Percentiles rank a stretch among this genome's conserved stretches.
These are phyloP conservation scores for Erythrolamprus reginae DNA, from an alignment of 2,113 vertebrate genomes.

Conservation along the genomic window DNA sequence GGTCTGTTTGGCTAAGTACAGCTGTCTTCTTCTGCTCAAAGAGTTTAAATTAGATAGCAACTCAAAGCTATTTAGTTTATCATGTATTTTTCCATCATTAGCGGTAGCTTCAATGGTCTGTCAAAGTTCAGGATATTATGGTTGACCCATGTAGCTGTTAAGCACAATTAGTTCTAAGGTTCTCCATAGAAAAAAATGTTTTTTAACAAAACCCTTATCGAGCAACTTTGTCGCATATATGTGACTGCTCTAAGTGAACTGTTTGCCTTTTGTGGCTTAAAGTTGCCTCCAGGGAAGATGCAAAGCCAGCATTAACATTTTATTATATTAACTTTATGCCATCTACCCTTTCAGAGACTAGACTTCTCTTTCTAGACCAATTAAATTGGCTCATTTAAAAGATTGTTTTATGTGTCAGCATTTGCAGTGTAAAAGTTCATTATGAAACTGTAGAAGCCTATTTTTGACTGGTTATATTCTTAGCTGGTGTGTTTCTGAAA, in stretches of 20 bases:
- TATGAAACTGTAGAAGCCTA: not conserved
- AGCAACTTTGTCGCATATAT: not conserved
- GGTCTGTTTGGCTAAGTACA: too few relatives aligned
- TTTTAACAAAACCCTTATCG: not conserved
- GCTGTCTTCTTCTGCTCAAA: too few relatives aligned
- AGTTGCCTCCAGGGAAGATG: not conserved
- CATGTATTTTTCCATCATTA: not conserved
- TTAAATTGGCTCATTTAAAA: not conserved
- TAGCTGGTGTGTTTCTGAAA: constrained; percentile 4
- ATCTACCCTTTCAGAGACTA: constrained; percentile 14
- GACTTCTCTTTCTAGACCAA: constrained; percentile 7
- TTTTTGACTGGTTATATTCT: not conserved
- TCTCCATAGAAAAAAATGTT: not conserved
- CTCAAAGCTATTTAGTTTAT: not conserved
- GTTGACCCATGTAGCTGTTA: not conserved
- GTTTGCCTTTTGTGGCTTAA: not conserved
- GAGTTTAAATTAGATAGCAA: not conserved
- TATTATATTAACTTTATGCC: constrained; percentile 19
- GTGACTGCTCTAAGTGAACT: not conserved
- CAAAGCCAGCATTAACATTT: constrained; percentile 23
- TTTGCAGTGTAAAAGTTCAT: constrained; percentile 1
- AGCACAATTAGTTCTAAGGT: not conserved
- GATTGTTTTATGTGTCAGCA: constrained; percentile 4
- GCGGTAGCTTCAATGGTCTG: not conserved
- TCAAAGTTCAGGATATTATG: not conserved